Evolutionary conservation across 2,888 invertebrate genomes (phyloP).

Genomic region (Zhengitettix transpicula): DNA sequence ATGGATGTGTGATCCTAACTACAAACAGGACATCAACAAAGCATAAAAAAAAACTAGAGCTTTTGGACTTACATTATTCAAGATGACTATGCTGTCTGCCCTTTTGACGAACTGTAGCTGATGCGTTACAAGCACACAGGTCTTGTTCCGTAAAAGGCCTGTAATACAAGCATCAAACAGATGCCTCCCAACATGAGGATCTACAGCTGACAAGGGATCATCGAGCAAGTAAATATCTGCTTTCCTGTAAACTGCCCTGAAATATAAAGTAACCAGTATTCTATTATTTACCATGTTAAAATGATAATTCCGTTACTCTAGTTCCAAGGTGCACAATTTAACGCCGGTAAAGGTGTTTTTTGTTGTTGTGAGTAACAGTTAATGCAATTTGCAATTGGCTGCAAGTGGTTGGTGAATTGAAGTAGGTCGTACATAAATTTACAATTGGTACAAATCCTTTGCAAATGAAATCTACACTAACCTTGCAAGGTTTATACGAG

Average conservation of each 20-base stretch:
- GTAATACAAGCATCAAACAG: conserved; percentile 55
- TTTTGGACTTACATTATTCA: conserved; percentile 39
- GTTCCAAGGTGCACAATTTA: too few species aligned
- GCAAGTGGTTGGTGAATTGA: too few species aligned
- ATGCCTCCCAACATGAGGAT: conserved; percentile 54
- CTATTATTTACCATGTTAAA: not conserved
- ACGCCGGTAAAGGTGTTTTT: too few species aligned
- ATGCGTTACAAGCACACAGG: conserved; percentile 65
- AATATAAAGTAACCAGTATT: not conserved
- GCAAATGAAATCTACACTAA: conserved; percentile 16
- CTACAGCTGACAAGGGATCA: conserved; percentile 66
- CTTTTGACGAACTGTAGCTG: conserved; percentile 59
- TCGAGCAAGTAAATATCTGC: conserved; percentile 63
- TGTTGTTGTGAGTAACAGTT: too few species aligned
- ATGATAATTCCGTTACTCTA: not conserved
- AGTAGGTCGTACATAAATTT: too few species aligned
- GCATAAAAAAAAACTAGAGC: not conserved
- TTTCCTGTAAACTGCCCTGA: conserved; percentile 54
- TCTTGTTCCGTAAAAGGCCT: conserved; percentile 43
- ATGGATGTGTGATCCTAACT: too few species aligned
- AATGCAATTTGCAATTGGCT: too few species aligned
- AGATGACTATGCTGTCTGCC: conserved; percentile 43
- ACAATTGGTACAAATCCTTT: too few species aligned
- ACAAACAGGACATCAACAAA: not conserved
- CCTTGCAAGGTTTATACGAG: conserved; percentile 55